Evolutionary conservation across 2,797 vertebrate species (phyloP), one percentile per base, ranked within the genome.

Genomic region (Myripristis jacobus): DNA sequence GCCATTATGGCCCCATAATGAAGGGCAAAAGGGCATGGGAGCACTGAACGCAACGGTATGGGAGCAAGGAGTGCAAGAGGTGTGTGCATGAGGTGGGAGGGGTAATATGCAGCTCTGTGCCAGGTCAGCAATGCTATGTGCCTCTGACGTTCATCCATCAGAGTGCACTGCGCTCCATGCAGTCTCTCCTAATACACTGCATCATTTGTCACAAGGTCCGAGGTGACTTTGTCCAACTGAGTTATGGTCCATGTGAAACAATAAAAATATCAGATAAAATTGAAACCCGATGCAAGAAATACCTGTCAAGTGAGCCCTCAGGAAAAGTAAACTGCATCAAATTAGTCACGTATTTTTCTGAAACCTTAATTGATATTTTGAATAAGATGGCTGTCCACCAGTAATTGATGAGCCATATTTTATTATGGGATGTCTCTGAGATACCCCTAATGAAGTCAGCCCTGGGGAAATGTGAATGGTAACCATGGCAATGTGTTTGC

Each of bases 151-250:
- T 70, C 56, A 63, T 82, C 80, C 75, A 27, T 81, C 71, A 52
- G 64, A 69, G 70, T 25, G 44, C 70, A 70, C 48, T 53, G 65
- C 55, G 34, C 81, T 56, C 47, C 47, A 66, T 29, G 65, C 63
- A 21, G 19, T n/a, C 74, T 52, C 24, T 50, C 81, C 80, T 80
- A 81, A 86, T 83, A 83, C 78, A 59, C 36, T 24, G 50, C 31
- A 63, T 69, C 22, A 46, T 29, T 75, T 55, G 38, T 65, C 34
- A 55, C n/a, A 29, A 44, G 11, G 48, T 44, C 64, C n/a, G 36
- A 72, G 50, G 77, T 74, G 69, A 76, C 80, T 79, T 65, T 34
- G 66, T 52, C 47, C 48, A 12, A 51, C 53, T 43, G 65, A 73
- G 56, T 38, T 48, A 46, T 3, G 29, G 57, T 15, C 31, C 25